Evolutionary conservation across 2,113 vertebrate species (phyloP).

Genomic region (Nettapus auritus): DNA sequence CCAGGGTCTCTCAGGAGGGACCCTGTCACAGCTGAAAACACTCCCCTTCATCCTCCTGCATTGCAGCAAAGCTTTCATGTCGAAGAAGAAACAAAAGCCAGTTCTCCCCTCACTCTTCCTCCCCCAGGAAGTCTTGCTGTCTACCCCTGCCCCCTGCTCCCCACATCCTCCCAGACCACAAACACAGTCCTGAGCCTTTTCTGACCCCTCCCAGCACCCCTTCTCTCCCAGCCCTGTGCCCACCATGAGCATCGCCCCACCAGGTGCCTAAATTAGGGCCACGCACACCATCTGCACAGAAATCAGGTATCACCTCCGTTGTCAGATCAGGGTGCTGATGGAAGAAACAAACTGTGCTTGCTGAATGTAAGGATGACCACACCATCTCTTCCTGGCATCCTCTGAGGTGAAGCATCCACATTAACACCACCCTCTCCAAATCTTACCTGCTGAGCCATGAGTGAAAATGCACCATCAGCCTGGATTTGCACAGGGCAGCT

Average conservation of each 20-base stretch:
- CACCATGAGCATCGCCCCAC: neutral
- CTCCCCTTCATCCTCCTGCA: neutral
- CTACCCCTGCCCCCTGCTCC: neutral
- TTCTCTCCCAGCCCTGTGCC: neutral
- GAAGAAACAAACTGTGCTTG: neutral
- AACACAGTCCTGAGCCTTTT: no score
- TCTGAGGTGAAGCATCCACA: neutral
- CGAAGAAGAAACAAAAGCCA: neutral
- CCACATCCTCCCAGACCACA: neutral
- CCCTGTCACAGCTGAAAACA: neutral
- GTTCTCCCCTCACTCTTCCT: neutral
- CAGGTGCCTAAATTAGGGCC: neutral
- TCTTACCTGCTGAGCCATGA: neutral
- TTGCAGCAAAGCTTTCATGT: neutral
- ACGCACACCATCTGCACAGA: no score
- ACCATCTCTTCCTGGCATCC: neutral
- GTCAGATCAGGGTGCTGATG: fast-evolving
- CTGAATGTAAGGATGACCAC: neutral
- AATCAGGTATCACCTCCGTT: fast-evolving
- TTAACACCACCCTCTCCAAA: neutral
- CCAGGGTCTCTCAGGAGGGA: neutral
- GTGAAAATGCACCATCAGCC: neutral
- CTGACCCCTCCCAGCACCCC: no score
- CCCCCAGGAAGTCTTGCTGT: neutral
- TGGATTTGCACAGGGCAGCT: neutral